Base-by-base conservation (phyloP, 2,888 invertebrate species). In the Unio delphinus region DNA sequence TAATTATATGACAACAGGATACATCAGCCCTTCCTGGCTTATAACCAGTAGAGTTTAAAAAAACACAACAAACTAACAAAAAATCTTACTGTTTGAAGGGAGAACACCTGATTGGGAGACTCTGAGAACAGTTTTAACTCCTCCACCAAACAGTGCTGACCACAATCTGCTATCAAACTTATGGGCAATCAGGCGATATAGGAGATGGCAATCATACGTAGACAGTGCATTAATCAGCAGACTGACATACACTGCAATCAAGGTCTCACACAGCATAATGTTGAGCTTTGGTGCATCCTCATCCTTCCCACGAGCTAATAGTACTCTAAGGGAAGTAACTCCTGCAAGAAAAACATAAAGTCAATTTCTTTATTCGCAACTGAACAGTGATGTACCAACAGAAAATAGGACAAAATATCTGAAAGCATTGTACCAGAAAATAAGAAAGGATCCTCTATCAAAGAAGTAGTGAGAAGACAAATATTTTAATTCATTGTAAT, bases 261-360 rank as follows among this genome's bases (percentile, higher is more conserved):
- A 97, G 0, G 97, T 94, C 90, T 99, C 99, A 68, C 96, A 95
- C 28, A 99, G 92, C 17, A 99, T 91, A 34, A 98, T 95, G 80
- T 95, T 95, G 64, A 99, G 92, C 74, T 96, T 94, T 0, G 99
- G 99, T 3, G 96, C 94, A 86, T 96, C 96, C 85, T 97, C 96
- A 86, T 99, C 99, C 79, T 97, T 96, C 83, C 98, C 98, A 30
- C 97, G 92, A 0, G 96, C 95, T 8, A 99, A 91, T 60, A 99
- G 91, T 0, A 97, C 96, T 45, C 98, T 93, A 59, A 99, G 92
- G 70, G 96, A 96, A 0, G 97, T 96, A 0, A 99, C 98, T 18
- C 99, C 98, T 92, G 80, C 8, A 77, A 74, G 20, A 64, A n/a
- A 61, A 63, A 45, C 8, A 45, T 1, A 4, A 11, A 45, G 45